A percentile compares a stretch with the other conserved stretches of the same genome.
Conservation (phyloP, 2,888 invertebrate genomes). For the Cybosia mesomella region DNA sequence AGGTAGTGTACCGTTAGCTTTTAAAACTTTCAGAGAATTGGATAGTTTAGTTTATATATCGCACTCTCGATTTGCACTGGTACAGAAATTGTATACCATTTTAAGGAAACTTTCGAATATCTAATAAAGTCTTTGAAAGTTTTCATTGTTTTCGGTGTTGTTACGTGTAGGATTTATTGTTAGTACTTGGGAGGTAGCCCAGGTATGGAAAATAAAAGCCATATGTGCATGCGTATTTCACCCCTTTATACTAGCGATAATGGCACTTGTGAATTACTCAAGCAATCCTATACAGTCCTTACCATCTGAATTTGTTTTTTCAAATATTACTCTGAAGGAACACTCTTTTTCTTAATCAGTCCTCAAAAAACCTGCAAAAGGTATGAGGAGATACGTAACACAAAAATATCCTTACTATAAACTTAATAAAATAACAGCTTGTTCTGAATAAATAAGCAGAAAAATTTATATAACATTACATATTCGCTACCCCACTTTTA, state of each 20-base stretch:
- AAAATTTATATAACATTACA: neutral
- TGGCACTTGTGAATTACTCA: neutral
- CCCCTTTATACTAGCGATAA: neutral
- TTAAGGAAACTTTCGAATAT: too few relatives aligned
- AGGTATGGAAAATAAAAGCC: too few relatives aligned
- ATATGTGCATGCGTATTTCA: neutral
- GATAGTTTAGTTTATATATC: neutral
- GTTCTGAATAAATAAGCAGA: too few relatives aligned
- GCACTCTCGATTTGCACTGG: too few relatives aligned
- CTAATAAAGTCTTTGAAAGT: too few relatives aligned
- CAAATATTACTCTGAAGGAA: neutral
- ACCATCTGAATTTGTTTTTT: neutral
- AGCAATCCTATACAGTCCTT: neutral
- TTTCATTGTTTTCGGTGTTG: too few relatives aligned
- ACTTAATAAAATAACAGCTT: neutral
- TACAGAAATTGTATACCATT: too few relatives aligned
- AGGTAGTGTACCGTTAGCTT: neutral
- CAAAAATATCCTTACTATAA: neutral
- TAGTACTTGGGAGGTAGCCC: too few relatives aligned
- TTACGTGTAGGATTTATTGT: too few relatives aligned
- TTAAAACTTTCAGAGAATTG: neutral
- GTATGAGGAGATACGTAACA: too few relatives aligned
- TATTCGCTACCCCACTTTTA: neutral
- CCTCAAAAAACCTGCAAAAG: neutral
- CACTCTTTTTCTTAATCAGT: neutral